Base-by-base conservation (phyloP, 2,113 vertebrate species). In the Trematocara zebra region DNA sequence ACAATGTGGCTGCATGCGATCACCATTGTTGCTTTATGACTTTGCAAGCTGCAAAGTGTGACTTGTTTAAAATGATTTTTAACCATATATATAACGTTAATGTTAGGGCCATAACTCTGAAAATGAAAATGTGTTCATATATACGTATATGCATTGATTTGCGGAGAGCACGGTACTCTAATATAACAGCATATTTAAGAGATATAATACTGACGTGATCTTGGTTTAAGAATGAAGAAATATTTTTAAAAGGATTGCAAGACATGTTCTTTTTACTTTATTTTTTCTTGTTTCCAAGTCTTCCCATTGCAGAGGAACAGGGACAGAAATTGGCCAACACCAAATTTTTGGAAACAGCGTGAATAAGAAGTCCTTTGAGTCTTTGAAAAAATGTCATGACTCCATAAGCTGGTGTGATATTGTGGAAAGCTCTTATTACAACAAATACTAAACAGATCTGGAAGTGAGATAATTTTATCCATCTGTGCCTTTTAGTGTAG, bases 201-300 rank as follows among this genome's bases (percentile, higher is more conserved):
- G 7, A 11, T 11, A 76, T 49, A n/a, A 0, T 11, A 76, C 15
- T 18, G 15, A 7, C 23, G 8, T 47, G 44, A 74, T 28, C 67
- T 17, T 7, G 67, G 40, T 17, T 74, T 47, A 47, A 47, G 1
- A 47, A 74, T 28, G 26, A 69, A 15, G 12, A 40, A 8, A 67
- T 40, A 2, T 23, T 8, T 69, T 15, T 40, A 23, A 69, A 69
- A 42, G n/a, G 3, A 0, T 69, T 40, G 20, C 3, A 17, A 72
- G 20, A 72, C 0, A 69, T 42, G 5, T 7, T 74, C 0, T 28
- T 47, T 74, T 31, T 44, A 47, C 44, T 67, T 61, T 2, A 35
- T 61, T 74, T 7, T 17, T 49, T 31, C 15, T 74, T 49, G 8
- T 31, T 74, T 49, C 23, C 23, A 74, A 49, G 42, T 28, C 42